Evolutionary conservation across 2,888 invertebrate genomes (phyloP).

Genomic region (Lepidonotus clava): DNA sequence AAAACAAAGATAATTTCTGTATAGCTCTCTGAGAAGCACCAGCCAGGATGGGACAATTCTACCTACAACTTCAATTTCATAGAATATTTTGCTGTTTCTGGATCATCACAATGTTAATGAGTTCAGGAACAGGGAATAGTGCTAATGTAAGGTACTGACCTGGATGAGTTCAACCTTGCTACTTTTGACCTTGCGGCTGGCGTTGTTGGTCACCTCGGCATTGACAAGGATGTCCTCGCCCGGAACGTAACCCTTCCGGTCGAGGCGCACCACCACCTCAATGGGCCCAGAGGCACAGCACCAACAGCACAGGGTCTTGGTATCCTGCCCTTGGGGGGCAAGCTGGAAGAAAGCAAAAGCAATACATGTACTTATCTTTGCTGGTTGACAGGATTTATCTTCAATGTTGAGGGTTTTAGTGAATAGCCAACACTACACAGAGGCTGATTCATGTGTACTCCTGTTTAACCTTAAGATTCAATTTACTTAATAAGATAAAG

Average conservation of each 20-base stretch:
- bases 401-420: no score
- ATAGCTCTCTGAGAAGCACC: neutral
- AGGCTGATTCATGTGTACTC: no score
- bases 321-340: slow-evolving; percentile 85
- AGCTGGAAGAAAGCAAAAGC: slow-evolving; percentile 82
- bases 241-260: slow-evolving; percentile 96
- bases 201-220: slow-evolving; percentile 91
- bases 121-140: no score
- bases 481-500: no score
- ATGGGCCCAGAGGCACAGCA: slow-evolving; percentile 88
- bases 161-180: slow-evolving; percentile 19
- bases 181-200: slow-evolving; percentile 76
- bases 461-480: no score
- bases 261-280: slow-evolving; percentile 90
- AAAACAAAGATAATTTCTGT: no score
- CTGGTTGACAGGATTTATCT: no score
- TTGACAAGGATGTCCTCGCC: slow-evolving; percentile 94
- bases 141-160: slow-evolving; percentile 54
- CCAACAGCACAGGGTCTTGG: slow-evolving; percentile 81
- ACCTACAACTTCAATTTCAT: neutral
- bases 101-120: no score
- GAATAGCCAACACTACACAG: no score
- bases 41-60: neutral
- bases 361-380: neutral
- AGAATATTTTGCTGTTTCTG: neutral